A percentile compares a stretch with the other conserved stretches of the same genome.
Evolutionary conservation across 2,797 vertebrate genomes (phyloP).

Genomic region (Trachurus trachurus): DNA sequence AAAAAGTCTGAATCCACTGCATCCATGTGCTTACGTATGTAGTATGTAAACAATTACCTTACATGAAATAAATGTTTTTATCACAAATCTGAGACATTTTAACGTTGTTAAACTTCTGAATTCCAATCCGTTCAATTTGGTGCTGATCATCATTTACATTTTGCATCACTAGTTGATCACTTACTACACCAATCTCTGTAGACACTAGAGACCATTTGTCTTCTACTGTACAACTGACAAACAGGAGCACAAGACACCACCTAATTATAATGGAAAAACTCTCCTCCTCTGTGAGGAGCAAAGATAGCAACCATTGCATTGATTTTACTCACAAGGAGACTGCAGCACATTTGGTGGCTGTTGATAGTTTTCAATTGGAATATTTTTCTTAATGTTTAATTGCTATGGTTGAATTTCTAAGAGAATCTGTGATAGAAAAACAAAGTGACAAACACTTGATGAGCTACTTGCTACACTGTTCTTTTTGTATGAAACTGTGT

Average conservation of each 20-base stretch:
- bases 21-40: constrained; percentile 86
- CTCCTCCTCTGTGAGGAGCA: constrained; percentile 14
- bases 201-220: constrained; percentile 36
- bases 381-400: constrained; percentile 18
- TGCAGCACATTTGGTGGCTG: constrained; percentile 43
- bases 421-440: constrained; percentile 21
- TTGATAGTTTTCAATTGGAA: constrained; percentile 36
- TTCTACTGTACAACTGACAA: constrained; percentile 39
- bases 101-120: constrained; percentile 79
- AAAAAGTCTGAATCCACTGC: constrained; percentile 78
- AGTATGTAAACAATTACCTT: constrained; percentile 88
- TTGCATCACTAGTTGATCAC: constrained; percentile 46
- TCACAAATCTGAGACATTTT: constrained; percentile 85
- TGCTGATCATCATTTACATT: constrained; percentile 61
- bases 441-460: constrained; percentile 30
- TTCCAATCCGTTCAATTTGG: constrained; percentile 70
- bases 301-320: constrained; percentile 28
- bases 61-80: constrained; percentile 90
- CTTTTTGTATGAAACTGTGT: constrained; percentile 42
- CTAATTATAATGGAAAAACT: constrained; percentile 2
- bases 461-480: constrained; percentile 29
- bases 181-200: constrained; percentile 39
- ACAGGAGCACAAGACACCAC: constrained; percentile 35
- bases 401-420: constrained; percentile 24
- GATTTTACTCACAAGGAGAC: constrained; percentile 43